Base-by-base conservation (phyloP, 2,113 vertebrate genomes). In the Takifugu bimaculatus region DNA sequence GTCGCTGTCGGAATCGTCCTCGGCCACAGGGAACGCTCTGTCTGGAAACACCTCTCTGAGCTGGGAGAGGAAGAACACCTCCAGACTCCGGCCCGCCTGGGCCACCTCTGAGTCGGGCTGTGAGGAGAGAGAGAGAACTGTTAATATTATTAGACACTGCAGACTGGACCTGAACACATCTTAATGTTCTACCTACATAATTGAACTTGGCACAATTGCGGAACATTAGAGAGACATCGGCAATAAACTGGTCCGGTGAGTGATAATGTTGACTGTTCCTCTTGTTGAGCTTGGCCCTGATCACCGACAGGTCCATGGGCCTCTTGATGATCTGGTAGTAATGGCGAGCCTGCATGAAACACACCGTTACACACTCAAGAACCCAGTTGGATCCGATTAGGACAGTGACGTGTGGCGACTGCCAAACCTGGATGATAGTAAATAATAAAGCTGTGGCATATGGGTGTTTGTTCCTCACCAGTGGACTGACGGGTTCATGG, bases 241-340 rank as follows among this genome's bases (percentile, higher is more conserved):
- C 86, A 39, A 98, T 96, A 80, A 97, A 93, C 70, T 98, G 93
- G 27, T 94, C 92, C 0, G 93, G 84, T 15, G 92, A 91, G 75
- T 72, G 91, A 45, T 98, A 99, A 84, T 93, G 93, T 26, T 69
- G 86, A 6, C 90, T 84, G 57, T 91, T 92, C 63, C 85, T 92
- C 84, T 92, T 96, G 63, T 88, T 92, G 53, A 99, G 93, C 57
- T 92, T 95, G 79, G 88, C 93, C 55, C 92, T 84, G 74, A 99
- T 95, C 66, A 92, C 91, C 1, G 95, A 96, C 79, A 99, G 88
- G 84, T 98, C 97, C 93, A 99, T 98, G n/a, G 97, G 97, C 72
- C 89, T 93, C 90, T 97, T 99, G 84, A 99, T 98, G 83, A 99
- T 98, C 91, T 99, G 96, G 83, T 98, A 98, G 85, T 98, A 99